These are phyloP conservation scores for Eclectus roratus DNA, from an alignment of 2,113 vertebrate genomes.

Conservation along the genomic window DNA sequence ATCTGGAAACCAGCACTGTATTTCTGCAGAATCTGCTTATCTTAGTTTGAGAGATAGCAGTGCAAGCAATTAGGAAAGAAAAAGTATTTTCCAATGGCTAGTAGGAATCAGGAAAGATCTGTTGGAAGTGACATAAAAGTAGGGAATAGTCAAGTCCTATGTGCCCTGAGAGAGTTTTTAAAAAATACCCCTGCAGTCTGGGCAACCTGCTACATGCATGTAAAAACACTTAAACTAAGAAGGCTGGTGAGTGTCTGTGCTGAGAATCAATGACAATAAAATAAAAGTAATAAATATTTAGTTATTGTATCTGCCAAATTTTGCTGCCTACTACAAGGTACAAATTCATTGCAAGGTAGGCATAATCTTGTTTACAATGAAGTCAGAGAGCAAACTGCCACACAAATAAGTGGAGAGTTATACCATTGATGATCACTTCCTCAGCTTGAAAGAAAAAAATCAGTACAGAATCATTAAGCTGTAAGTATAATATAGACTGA, in stretches of 20 bases:
- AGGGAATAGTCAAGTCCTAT: not conserved
- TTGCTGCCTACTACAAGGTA: not conserved
- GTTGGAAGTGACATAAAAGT: not conserved
- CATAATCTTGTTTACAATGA: not conserved
- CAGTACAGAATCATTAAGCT: not conserved
- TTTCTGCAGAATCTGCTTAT: not conserved
- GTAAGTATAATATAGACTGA: not conserved
- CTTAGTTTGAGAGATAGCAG: not conserved
- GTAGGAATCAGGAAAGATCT: not conserved
- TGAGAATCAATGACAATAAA: not conserved
- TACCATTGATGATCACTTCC: not conserved
- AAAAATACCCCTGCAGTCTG: not conserved
- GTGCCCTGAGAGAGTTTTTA: not conserved
- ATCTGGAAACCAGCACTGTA: not conserved
- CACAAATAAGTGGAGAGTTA: not conserved
- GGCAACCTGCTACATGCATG: not conserved
- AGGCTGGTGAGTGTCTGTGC: not conserved
- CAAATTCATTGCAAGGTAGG: not conserved
- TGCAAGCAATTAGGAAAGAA: not conserved
- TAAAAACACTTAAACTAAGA: not conserved
- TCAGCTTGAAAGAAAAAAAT: not conserved
- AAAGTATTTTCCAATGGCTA: not conserved
- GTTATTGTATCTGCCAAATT: not conserved
- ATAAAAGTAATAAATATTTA: not conserved
- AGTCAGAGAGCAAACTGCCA: not conserved